Percentiles rank a stretch among this genome's conserved stretches.
phyloP scores from a whole-genome alignment of 2,113 vertebrate species.

The Rhinolophus ferrumequinum region DNA sequence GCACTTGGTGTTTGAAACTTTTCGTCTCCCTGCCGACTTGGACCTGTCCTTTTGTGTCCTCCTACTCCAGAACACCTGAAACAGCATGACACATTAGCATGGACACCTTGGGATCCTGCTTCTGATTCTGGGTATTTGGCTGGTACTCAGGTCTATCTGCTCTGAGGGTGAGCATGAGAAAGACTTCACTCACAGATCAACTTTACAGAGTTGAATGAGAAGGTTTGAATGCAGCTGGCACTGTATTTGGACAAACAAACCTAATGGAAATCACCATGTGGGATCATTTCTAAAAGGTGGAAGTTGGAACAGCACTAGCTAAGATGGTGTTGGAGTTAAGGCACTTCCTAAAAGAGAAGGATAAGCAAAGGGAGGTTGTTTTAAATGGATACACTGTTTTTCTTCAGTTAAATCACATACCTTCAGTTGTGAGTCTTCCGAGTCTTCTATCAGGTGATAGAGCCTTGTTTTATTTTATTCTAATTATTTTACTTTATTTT shows the following conservation, averaged over 20 bases:
- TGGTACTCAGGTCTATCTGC: background rate
- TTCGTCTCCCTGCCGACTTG: background rate
- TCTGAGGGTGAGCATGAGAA: background rate
- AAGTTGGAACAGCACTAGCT: background rate
- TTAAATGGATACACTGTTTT: background rate
- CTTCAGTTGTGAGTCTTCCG: background rate
- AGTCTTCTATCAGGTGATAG: background rate
- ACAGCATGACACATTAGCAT: background rate
- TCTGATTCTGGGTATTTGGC: background rate
- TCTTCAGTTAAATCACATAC: slow-evolving; percentile 10
- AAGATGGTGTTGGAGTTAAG: background rate
- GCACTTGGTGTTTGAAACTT: background rate
- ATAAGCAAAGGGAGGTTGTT: background rate
- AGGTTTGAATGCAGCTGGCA: background rate
- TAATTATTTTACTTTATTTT: background rate
- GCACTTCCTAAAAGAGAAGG: background rate
- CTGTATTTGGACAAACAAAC: background rate
- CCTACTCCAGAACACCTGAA: background rate
- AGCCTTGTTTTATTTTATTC: slow-evolving; percentile 28
- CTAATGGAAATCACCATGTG: background rate
- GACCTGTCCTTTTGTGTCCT: accelerated
- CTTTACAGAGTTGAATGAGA: background rate
- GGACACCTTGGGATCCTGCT: background rate
- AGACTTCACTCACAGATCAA: background rate
- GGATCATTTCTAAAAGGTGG: background rate